A percentile compares a stretch with the other conserved stretches of the same genome.
Conservation (phyloP, 2,888 invertebrate species). For the Hydrotaea cyrtoneurina region DNA sequence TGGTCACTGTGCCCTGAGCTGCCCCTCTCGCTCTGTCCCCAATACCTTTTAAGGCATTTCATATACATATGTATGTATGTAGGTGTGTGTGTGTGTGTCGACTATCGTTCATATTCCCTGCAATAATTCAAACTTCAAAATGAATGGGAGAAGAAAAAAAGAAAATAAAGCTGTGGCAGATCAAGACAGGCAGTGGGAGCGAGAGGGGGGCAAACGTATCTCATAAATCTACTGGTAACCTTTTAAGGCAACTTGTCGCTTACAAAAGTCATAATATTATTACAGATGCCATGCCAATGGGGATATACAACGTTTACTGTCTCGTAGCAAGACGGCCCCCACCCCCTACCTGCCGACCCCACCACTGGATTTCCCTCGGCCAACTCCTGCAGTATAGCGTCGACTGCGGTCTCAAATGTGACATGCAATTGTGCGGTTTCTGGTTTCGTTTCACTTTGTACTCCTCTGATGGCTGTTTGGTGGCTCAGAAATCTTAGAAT, state of each 20-base stretch:
- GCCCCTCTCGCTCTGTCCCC: background rate
- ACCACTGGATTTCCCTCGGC: background rate
- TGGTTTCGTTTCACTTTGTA: background rate
- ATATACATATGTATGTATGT: background rate
- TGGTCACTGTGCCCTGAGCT: background rate
- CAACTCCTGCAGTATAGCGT: background rate
- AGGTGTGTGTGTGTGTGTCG: background rate
- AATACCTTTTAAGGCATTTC: background rate
- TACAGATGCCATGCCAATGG: slow-evolving; percentile 21
- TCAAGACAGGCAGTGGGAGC: too few relatives aligned
- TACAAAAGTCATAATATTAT: slow-evolving; percentile 50
- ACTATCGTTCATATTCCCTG: background rate
- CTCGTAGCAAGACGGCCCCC: too few relatives aligned
- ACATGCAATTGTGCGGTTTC: background rate
- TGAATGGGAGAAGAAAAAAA: background rate
- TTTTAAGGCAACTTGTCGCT: slow-evolving; percentile 55
- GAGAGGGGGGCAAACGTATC: slow-evolving; percentile 4
- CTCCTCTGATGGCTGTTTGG: background rate
- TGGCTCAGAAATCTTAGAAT: slow-evolving; percentile 9
- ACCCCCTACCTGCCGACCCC: background rate
- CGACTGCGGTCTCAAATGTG: background rate
- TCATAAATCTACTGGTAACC: slow-evolving; percentile 53
- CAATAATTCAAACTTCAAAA: slow-evolving; percentile 18
- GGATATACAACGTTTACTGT: too few relatives aligned
- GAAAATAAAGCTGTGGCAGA: background rate